Base-by-base conservation (phyloP, 2,113 vertebrate genomes). In the Sterrhoptilus dennistouni region DNA sequence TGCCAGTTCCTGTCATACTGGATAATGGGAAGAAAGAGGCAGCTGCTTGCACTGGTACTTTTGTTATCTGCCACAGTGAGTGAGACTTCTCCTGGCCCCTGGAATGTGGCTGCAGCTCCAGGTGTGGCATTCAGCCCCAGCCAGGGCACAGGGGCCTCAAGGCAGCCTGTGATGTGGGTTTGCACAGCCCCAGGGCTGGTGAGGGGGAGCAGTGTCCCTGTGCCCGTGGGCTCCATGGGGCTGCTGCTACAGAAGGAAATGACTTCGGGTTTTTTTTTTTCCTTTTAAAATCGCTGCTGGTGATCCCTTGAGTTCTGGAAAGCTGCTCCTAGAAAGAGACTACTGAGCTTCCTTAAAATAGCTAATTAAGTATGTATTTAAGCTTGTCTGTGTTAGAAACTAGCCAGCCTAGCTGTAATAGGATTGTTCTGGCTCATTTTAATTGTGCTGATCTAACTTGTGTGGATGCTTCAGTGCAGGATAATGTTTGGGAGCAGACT, bases 351-450 rank as follows among this genome's bases (percentile, higher is more conserved):
- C 33, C 49, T 84, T 84, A 33, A 91, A 79, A 53, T 31, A 89
- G 53, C 74, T 91, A 56, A 89, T 95, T 59, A 84, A 84, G 22
- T 40, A n/a, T 87, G 64, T 86, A 78, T 87, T 70, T 89, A 82
- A 89, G 80, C 83, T 76, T 87, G 65, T 84, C 56, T 91, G 72
- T 47, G 57, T 66, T 76, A 89, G 77, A 28, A 83, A 40, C 70
- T 82, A 78, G 35, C 69, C 77, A n/a, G 95, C 69, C 64, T 84
- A 28, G 86, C 89, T 82, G 59, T 96, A 92, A 94, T 84, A 53
- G 94, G 93, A 91, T 97, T 95, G 86, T 28, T 91, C 35, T 5
- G 8, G 42, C 80, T 97, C 0, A 0, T 79, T 95, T 95, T 95
- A 95, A 95, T 92, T 75, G 80, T 35, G 56, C 77, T 78, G 44